Evolutionary conservation across 2,888 invertebrate species (phyloP).

Genomic region (Subacronicta megacephala): DNA sequence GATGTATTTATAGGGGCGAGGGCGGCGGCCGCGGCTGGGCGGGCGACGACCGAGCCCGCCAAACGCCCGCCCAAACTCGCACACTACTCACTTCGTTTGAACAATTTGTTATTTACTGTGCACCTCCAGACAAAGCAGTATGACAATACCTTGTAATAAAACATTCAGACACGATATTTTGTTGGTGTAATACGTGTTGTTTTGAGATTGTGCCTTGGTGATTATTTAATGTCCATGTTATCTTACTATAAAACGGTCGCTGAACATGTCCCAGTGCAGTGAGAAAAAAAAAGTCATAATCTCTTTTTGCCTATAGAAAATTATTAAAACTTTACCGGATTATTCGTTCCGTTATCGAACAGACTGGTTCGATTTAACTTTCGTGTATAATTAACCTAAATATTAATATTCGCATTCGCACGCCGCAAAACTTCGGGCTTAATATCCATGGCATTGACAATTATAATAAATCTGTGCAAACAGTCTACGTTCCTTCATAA

Average conservation of each 20-base stretch:
- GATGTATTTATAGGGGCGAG: conserved; percentile 82
- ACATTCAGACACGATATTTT: conserved; percentile 8
- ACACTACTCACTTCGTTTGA: conserved; percentile 39
- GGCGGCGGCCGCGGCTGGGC: conserved; percentile 61
- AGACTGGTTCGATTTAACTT: conserved; percentile 44
- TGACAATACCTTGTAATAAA: conserved; percentile 16
- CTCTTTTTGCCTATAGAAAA: conserved; percentile 28
- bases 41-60: conserved; percentile 60
- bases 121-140: conserved; percentile 43
- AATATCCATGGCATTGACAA: conserved; percentile 48
- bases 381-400: conserved; percentile 55
- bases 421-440: conserved; percentile 38
- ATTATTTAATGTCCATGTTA: conserved; percentile 29
- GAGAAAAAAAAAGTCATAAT: conserved; percentile 29
- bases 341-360: conserved; percentile 47
- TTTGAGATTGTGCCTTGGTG: conserved; percentile 8
- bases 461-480: conserved; percentile 41
- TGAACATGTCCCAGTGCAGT: conserved; percentile 24
- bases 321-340: conserved; percentile 38
- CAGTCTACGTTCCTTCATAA: conserved; percentile 34
- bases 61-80: conserved; percentile 50
- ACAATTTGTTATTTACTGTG: conserved; percentile 45
- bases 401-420: conserved; percentile 52
- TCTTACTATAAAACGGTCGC: conserved; percentile 17
- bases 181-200: conserved; percentile 4